These are phyloP conservation scores for Psephotus haematonotus DNA, from an alignment of 2,113 vertebrate species.

Conservation along the genomic window DNA sequence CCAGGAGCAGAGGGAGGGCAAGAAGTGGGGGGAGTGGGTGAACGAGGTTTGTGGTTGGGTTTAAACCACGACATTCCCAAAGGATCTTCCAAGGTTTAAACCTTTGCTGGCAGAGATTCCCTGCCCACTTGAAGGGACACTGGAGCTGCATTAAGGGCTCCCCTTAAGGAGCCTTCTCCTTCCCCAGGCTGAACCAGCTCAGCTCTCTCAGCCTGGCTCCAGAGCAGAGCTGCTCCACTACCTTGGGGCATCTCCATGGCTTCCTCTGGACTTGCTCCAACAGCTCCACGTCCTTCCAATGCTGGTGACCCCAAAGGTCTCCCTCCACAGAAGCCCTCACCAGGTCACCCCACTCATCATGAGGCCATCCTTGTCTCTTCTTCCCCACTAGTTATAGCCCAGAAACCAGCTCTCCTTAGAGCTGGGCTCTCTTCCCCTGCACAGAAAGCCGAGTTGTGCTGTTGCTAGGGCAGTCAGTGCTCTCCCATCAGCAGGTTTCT, in stretches of 20 bases:
- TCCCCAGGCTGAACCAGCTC: not conserved
- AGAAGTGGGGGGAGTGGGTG: too few relatives aligned
- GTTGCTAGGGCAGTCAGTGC: not conserved
- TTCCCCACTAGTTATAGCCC: not conserved
- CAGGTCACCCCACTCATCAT: not conserved
- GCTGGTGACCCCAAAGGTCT: not conserved
- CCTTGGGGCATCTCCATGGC: not conserved
- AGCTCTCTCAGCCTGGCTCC: not conserved
- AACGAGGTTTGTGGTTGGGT: too few relatives aligned
- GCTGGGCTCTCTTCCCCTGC: not conserved
- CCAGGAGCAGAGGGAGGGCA: too few relatives aligned
- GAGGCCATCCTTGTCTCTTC: not conserved
- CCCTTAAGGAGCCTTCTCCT: not conserved
- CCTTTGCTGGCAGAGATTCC: not conserved
- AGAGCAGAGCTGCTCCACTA: not conserved
- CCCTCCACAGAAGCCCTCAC: fast-evolving
- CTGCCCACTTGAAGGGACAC: not conserved
- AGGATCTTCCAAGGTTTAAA: not conserved
- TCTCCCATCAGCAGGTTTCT: not conserved
- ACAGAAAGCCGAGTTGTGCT: fast-evolving
- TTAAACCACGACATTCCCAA: too few relatives aligned
- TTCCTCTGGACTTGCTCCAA: not conserved
- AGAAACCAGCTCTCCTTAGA: not conserved
- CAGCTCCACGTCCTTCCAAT: not conserved
- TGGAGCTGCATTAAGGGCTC: too few relatives aligned